Base-by-base conservation (phyloP, 2,113 vertebrate species). In the Otis tarda region DNA sequence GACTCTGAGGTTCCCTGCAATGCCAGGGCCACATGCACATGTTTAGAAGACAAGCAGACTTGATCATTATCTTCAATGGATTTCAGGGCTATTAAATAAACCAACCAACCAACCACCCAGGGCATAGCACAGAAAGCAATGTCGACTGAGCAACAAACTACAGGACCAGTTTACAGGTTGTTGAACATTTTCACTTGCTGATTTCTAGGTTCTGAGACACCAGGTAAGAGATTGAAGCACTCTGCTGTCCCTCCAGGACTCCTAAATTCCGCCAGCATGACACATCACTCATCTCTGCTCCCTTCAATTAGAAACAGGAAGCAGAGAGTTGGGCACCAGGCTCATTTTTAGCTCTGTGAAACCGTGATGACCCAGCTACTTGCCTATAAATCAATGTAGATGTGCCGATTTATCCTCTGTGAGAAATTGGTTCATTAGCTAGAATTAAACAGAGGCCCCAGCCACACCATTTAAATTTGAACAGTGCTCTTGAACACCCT, bases 331-430 rank as follows among this genome's bases (percentile, higher is more conserved):
- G 83, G 81, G 80, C 91, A 77, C 33, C 28, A 16, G 77, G 61
- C 39, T 94, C 77, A 65, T 79, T 96, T 94, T 94, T 24, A 89
- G 90, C 92, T 31, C 24, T 81, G 76, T 9, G 7, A 41, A 85
- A 69, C 55, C 10, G 74, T 56, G 63, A 91, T 78, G 89, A 90
- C 53, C 87, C 65, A 76, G 61, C 87, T 90, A 80, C 65, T 81
- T 50, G 83, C 45, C 87, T 39, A 91, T 90, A 93, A 96, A 97
- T 97, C 90, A 89, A 90, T 65, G 53, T 18, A 75, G 83, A 94
- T 59, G 78, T 89, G 91, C 88, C 85, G 86, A 80, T 90, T 93
- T 96, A 85, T 57, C 49, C 49, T 31, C 92, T 10, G 23, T 76
- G 69, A 90, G 67, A 82, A 94, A 91, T 6, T 24, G 74, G 85